Conservation (phyloP, 1,140 invertebrate species). For the Papilio polyxenes region DNA sequence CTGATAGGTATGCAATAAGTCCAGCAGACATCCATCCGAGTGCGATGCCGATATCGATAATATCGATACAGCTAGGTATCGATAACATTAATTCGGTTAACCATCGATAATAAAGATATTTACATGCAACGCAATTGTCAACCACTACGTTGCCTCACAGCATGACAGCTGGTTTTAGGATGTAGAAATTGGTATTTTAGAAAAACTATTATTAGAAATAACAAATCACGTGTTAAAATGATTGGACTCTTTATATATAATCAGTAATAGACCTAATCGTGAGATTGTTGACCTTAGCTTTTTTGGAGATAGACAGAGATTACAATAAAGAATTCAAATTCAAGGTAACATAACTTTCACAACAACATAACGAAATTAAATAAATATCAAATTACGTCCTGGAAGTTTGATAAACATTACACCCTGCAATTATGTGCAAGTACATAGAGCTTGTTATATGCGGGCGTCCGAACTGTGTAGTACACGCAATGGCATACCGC, state of each 20-base stretch:
- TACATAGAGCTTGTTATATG: constrained; percentile 45
- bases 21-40: constrained; percentile 57
- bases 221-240: not conserved
- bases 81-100: constrained; percentile 43
- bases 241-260: not conserved
- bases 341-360: too few species aligned
- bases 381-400: constrained; percentile 56
- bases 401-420: constrained; percentile 64
- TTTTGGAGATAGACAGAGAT: too few species aligned
- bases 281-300: not conserved
- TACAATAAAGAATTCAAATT: too few species aligned
- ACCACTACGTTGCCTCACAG: not conserved
- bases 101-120: not conserved
- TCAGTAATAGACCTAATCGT: not conserved
- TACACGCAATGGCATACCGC: constrained; percentile 62
- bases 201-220: not conserved
- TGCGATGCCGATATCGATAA: constrained; percentile 56
- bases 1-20: constrained; percentile 73
- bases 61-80: constrained; percentile 51
- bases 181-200: not conserved
- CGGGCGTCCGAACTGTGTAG: constrained; percentile 67
- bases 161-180: not conserved
- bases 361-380: constrained; percentile 14
- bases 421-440: not conserved
- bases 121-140: not conserved